These are phyloP conservation scores for Semnornis frantzii DNA, from an alignment of 2,113 vertebrate genomes.

Conservation along the genomic window DNA sequence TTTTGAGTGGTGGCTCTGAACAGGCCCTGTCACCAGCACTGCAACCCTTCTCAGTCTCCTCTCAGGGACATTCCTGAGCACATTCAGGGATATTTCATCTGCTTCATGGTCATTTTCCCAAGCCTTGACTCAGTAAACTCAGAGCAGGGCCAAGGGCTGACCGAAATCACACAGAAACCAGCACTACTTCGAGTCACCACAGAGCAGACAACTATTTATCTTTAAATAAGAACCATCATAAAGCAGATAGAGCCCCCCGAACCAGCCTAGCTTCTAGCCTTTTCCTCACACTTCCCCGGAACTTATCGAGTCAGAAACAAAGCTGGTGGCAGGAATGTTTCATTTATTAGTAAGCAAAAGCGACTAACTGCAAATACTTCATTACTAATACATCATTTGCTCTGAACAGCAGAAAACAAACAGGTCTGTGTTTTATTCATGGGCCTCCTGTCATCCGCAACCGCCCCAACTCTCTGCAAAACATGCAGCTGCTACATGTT, in stretches of 20 bases:
- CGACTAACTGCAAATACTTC: slow-evolving; percentile 25
- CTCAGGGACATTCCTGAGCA: neutral
- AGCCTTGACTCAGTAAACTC: neutral
- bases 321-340: neutral
- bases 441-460: neutral
- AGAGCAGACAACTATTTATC: neutral
- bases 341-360: slow-evolving; percentile 43
- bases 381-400: slow-evolving; percentile 56
- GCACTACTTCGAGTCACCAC: neutral
- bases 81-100: neutral
- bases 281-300: neutral
- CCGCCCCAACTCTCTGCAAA: neutral
- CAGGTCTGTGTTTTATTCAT: slow-evolving; percentile 50
- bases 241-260: neutral
- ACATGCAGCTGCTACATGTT: rapidly evolving
- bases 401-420: neutral
- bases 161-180: neutral
- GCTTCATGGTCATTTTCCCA: neutral
- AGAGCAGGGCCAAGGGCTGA: neutral
- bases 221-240: neutral
- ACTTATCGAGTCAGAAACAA: neutral
- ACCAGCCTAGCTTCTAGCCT: neutral
- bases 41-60: rapidly evolving
- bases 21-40: neutral
- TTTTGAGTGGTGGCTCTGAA: rapidly evolving